Percentiles rank a stretch among this genome's conserved stretches.
These are phyloP conservation scores for Coleophora flavipennella DNA, from an alignment of 2,888 invertebrate genomes.

Conservation along the genomic window DNA sequence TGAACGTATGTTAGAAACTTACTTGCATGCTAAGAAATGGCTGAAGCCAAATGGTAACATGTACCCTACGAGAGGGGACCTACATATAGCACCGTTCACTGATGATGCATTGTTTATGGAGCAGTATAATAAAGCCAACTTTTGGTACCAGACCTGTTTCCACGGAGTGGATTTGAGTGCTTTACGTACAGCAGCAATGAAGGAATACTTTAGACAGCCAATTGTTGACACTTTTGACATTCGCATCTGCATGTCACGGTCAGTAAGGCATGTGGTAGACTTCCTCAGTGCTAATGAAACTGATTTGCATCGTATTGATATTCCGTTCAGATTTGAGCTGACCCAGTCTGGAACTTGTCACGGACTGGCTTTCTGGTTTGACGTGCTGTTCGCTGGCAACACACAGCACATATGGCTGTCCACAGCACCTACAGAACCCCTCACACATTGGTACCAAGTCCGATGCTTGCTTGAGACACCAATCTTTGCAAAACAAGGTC, in stretches of 20 bases:
- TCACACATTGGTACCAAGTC: constrained; percentile 99
- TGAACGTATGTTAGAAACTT: constrained; percentile 99
- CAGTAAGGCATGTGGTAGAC: constrained; percentile 93
- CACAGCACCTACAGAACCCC: constrained; percentile 96
- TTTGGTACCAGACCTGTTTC: constrained; percentile 99
- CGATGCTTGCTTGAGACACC: constrained; percentile 95
- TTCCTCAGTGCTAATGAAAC: constrained; percentile 93
- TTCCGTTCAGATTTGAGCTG: constrained; percentile 94
- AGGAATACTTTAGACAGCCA: constrained; percentile 98
- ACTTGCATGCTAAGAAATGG: constrained; percentile 99
- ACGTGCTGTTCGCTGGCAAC: constrained; percentile 91
- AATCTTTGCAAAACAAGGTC: constrained; percentile 94
- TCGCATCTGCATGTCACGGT: constrained; percentile 95
- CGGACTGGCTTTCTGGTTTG: constrained; percentile 98
- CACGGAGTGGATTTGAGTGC: constrained; percentile 97
- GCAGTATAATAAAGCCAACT: constrained; percentile 98
- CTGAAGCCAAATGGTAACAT: constrained; percentile 93
- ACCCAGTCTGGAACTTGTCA: constrained; percentile 95
- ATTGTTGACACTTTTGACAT: constrained; percentile 99
- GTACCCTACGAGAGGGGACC: constrained; percentile 97
- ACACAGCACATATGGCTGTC: constrained; percentile 99
- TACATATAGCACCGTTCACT: constrained; percentile 97
- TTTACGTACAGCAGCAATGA: constrained; percentile 93
- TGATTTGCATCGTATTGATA: constrained; percentile 95
- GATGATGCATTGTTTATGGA: constrained; percentile 98